Evolutionary conservation across 2,113 vertebrate genomes (phyloP).

Genomic region (Sigmodon hispidus): DNA sequence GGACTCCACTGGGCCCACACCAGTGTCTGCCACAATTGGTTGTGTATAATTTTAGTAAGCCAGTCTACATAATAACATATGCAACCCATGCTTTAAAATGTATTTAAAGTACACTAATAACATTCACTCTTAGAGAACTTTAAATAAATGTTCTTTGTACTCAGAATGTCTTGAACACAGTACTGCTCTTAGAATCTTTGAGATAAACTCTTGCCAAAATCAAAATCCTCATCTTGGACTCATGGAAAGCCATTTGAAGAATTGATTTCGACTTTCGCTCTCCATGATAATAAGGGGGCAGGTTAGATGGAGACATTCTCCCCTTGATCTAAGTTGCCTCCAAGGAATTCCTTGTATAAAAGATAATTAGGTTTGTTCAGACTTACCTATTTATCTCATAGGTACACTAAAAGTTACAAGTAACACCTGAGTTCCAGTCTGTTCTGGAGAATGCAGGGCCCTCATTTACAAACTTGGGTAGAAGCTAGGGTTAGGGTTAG

Average conservation of each 20-base stretch:
- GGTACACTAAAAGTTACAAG: neutral
- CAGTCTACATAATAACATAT: slow-evolving; percentile 41
- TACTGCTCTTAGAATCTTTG: slow-evolving; percentile 47
- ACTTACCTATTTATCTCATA: slow-evolving; percentile 40
- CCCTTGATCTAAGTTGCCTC: neutral
- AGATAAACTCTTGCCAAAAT: slow-evolving; percentile 20
- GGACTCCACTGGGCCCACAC: neutral
- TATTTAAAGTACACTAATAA: slow-evolving; percentile 65
- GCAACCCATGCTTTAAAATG: slow-evolving; percentile 43
- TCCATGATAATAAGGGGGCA: neutral
- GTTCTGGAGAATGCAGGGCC: neutral
- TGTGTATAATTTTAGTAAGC: slow-evolving; percentile 21
- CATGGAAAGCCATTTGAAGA: slow-evolving; percentile 44
- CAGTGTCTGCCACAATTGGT: neutral
- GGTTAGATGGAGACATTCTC: neutral
- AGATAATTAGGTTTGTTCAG: slow-evolving; percentile 16
- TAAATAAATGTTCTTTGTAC: slow-evolving; percentile 61
- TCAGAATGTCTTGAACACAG: slow-evolving; percentile 43
- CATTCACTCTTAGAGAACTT: slow-evolving; percentile 51
- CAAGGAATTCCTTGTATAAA: neutral
- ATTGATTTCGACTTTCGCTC: slow-evolving; percentile 26
- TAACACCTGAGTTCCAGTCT: neutral
- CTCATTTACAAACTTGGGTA: neutral
- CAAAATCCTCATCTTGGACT: slow-evolving; percentile 17
- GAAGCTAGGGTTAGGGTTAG: too few species aligned